A percentile compares a stretch with the other conserved stretches of the same genome.
Evolutionary conservation across 2,797 vertebrate species (phyloP).

Genomic region (Takifugu ocellatus): DNA sequence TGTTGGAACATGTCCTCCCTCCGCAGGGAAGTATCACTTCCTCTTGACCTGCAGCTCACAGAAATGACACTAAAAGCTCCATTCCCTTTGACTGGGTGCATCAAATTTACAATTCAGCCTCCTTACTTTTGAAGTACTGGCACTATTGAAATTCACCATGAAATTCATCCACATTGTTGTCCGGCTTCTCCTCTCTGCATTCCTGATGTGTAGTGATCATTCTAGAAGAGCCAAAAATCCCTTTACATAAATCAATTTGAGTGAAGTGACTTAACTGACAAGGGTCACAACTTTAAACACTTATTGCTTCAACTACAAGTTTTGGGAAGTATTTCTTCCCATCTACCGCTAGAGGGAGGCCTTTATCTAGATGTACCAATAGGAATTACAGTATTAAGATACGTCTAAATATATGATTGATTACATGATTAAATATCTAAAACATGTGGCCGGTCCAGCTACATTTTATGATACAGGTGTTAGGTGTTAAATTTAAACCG

Average conservation of each 20-base stretch:
- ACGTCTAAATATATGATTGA: neutral
- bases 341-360: neutral
- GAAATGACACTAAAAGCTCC: too few species aligned
- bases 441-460: too few species aligned
- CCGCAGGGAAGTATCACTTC: neutral
- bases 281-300: too few species aligned
- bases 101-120: neutral
- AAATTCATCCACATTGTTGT: conserved; percentile 3
- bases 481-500: too few species aligned
- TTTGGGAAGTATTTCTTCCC: neutral
- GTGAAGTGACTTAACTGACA: neutral
- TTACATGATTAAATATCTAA: too few species aligned
- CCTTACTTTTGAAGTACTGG: neutral
- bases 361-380: neutral
- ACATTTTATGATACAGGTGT: neutral
- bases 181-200: conserved; percentile 30
- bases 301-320: too few species aligned
- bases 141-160: neutral
- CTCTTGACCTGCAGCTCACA: too few species aligned
- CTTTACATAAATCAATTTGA: conserved; percentile 1
- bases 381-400: neutral
- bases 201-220: conserved; percentile 36
- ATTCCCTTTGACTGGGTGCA: neutral
- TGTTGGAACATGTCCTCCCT: conserved; percentile 29
- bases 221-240: neutral